Evolutionary conservation across 2,113 vertebrate genomes (phyloP), one percentile per base, ranked within the genome.

Genomic region (Ceyx margarethae): DNA sequence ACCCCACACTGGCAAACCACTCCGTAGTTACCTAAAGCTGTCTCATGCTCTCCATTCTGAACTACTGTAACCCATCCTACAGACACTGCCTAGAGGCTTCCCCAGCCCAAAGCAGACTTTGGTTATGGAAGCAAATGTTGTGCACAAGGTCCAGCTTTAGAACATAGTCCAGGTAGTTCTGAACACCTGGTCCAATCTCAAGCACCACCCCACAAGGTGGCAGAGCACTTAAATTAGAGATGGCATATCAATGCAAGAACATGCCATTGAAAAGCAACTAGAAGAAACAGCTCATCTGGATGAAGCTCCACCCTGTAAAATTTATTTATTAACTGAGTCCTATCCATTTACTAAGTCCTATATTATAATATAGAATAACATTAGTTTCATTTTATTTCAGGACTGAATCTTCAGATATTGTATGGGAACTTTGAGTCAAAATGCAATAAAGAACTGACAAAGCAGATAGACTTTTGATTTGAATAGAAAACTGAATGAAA

Each of bases 391-490:
- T 77, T 46, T 14, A 62, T 84, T 78, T 81, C 29, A 66, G 37
- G 50, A 85, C 20, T 48, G 18, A 69, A 23, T 26, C 53, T 29
- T 65, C 20, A 81, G 53, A 53, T 62, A 22, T 19, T n/a, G 5
- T 28, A 57, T 28, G 62, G 28, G 53, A 91, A 29, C 28, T 84
- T n/a, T n/a, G 21, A 67, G 37, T 78, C 81, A 74, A 78, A 92
- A 46, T 8, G 8, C n/a, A 23, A 4, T 3, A 29, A 9, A 67
- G 62, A 61, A 29, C 19, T n/a, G 54, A 84, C 7, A 3, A 81
- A 81, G 3, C 31, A 71, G 23, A 57, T 14, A 62, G 37, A 28
- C 11, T 62, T 29, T 48, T 21, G 3, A 78, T 50, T 37, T 42
- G 14, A 31, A 29, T 62, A 35, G 14, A 56, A 67, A 5, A 4